Evolutionary conservation across 2,888 invertebrate species (phyloP).

Genomic region (Hyposoter didymator): DNA sequence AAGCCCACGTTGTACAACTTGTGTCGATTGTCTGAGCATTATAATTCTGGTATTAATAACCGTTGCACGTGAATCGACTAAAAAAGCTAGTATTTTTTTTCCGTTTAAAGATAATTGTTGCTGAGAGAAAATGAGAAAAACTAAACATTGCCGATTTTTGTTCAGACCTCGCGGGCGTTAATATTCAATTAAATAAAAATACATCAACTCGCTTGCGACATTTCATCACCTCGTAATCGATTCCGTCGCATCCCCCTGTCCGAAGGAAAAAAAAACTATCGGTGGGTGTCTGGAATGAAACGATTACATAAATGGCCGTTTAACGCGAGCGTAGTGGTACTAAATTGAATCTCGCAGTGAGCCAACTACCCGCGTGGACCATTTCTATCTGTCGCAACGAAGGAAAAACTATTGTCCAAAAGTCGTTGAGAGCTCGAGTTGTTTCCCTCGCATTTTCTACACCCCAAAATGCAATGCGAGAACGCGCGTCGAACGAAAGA

Average conservation of each 20-base stretch:
- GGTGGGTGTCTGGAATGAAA: constrained; percentile 64
- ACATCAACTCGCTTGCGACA: constrained; percentile 7
- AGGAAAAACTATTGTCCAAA: constrained; percentile 73
- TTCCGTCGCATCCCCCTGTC: constrained; percentile 17
- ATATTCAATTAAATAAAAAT: not conserved
- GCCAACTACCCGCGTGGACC: constrained; percentile 75
- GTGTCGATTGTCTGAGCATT: constrained; percentile 57
- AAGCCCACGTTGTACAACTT: constrained; percentile 6
- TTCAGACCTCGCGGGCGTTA: not conserved
- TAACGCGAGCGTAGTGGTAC: constrained; percentile 74
- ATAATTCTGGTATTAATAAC: constrained; percentile 44
- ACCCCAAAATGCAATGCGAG: constrained; percentile 70
- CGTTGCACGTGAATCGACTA: constrained; percentile 9
- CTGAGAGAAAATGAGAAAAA: not conserved
- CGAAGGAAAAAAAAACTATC: not conserved
- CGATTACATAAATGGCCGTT: constrained; percentile 74
- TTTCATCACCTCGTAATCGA: constrained; percentile 29
- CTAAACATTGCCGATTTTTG: not conserved
- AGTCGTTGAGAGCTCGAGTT: not conserved
- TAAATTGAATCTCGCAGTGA: constrained; percentile 80
- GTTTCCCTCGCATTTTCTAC: constrained; percentile 66
- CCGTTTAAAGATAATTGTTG: no score
- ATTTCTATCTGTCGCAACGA: constrained; percentile 45
- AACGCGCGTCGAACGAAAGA: constrained; percentile 38
- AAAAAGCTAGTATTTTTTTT: no score